Percentiles rank a stretch among this genome's conserved stretches.
Conservation (phyloP, 2,888 invertebrate genomes). For the Lymantria dispar region DNA sequence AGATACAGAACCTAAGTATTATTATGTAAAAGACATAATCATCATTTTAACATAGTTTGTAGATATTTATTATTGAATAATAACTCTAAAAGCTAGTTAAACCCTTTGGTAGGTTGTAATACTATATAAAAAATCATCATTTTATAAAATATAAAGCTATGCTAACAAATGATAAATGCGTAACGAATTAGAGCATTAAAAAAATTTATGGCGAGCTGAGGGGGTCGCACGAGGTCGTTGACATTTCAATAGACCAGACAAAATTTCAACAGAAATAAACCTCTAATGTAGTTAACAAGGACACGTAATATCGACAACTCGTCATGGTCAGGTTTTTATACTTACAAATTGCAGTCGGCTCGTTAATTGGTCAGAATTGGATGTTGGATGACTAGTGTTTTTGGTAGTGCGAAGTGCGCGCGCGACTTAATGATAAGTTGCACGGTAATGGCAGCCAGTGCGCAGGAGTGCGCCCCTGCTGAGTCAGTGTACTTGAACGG, state of each 20-base stretch:
- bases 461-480: constrained; percentile 60
- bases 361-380: constrained; percentile 72
- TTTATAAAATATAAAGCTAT: not conserved
- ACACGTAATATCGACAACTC: constrained; percentile 59
- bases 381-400: constrained; percentile 67
- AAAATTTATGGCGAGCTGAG: constrained; percentile 11
- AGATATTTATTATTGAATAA: too few relatives aligned
- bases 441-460: constrained; percentile 55
- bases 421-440: constrained; percentile 68
- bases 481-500: constrained; percentile 74
- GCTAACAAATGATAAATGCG: not conserved
- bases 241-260: constrained; percentile 19
- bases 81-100: too few relatives aligned
- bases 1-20: too few relatives aligned
- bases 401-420: constrained; percentile 72
- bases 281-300: constrained; percentile 59
- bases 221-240: constrained; percentile 25
- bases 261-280: constrained; percentile 32
- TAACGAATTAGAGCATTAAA: constrained; percentile 8
- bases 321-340: constrained; percentile 63
- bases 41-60: too few relatives aligned
- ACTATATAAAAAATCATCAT: not conserved
- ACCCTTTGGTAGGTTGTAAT: too few relatives aligned
- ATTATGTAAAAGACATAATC: too few relatives aligned
- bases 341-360: constrained; percentile 64